These are phyloP conservation scores for Gila robusta DNA, from an alignment of 2,797 vertebrate genomes.

Conservation along the genomic window DNA sequence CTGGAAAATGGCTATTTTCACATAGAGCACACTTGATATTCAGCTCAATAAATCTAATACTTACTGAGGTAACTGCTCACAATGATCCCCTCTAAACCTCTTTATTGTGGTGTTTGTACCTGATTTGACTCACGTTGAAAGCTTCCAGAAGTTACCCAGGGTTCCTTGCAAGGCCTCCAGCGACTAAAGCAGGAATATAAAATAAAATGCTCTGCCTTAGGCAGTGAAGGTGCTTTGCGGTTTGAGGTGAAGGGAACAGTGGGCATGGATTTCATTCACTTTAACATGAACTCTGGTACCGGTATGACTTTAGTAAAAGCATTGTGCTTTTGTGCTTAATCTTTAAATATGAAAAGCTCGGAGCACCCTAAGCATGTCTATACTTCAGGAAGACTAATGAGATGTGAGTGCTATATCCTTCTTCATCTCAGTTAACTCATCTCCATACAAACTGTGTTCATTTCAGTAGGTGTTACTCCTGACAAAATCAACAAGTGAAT, in stretches of 20 bases:
- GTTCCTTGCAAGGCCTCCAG: conserved; percentile 17
- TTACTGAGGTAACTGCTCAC: conserved; percentile 8
- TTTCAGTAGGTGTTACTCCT: neutral
- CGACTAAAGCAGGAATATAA: conserved; percentile 9
- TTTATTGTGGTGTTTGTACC: conserved; percentile 1
- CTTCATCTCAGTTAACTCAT: neutral
- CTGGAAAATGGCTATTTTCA: too few relatives aligned
- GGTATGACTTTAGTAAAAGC: neutral
- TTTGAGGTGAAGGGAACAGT: neutral
- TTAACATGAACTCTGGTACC: conserved; percentile 6
- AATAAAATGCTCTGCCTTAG: conserved; percentile 18
- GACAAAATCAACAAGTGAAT: neutral
- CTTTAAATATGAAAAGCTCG: conserved; percentile 34
- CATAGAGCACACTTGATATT: too few relatives aligned
- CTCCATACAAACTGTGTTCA: neutral
- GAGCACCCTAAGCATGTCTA: conserved; percentile 15
- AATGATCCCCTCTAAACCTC: neutral
- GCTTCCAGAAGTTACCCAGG: conserved; percentile 10
- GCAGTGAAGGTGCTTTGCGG: conserved; percentile 31
- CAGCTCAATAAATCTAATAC: too few relatives aligned
- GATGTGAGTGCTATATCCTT: conserved; percentile 16
- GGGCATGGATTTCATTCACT: conserved; percentile 9
- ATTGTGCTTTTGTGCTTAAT: conserved; percentile 27
- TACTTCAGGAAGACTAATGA: conserved; percentile 34
- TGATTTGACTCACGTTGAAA: conserved; percentile 25